Evolutionary conservation across 2,888 invertebrate genomes (phyloP).

Genomic region (Ypsolopha sequella): DNA sequence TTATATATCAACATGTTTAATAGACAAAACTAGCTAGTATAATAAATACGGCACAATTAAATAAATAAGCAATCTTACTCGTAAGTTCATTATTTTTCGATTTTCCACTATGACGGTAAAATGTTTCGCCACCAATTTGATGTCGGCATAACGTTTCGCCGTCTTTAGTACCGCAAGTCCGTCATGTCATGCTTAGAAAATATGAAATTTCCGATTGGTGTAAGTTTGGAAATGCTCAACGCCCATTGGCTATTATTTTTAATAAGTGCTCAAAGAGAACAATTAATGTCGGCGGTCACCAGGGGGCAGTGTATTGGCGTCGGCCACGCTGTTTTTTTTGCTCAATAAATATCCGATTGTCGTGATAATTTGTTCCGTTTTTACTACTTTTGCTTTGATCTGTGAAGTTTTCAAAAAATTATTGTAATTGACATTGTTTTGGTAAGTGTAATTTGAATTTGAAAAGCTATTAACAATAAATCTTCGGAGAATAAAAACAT

Average conservation of each 20-base stretch:
- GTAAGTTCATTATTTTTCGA: background rate
- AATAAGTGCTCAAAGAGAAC: constrained; percentile 20
- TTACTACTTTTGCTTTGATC: constrained; percentile 28
- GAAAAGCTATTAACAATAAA: background rate
- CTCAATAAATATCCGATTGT: constrained; percentile 50
- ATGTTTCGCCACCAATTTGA: background rate
- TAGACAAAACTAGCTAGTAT: no score
- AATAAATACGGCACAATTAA: no score
- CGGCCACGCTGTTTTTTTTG: constrained; percentile 51
- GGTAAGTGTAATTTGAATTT: constrained; percentile 30
- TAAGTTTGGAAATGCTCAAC: background rate
- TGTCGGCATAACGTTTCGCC: constrained; percentile 38
- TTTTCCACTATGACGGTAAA: background rate
- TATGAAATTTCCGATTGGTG: constrained; percentile 5
- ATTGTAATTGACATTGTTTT: constrained; percentile 42
- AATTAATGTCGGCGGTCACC: constrained; percentile 44
- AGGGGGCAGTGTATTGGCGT: constrained; percentile 33
- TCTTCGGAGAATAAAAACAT: background rate
- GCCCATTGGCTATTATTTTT: constrained; percentile 1
- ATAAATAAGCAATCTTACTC: background rate
- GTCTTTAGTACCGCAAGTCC: constrained; percentile 27
- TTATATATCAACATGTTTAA: no score
- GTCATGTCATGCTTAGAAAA: constrained; percentile 26
- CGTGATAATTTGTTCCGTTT: constrained; percentile 45
- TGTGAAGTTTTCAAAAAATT: constrained; percentile 38